Evolutionary conservation across 2,113 vertebrate genomes (phyloP).

Genomic region (Bagarius yarrelli): DNA sequence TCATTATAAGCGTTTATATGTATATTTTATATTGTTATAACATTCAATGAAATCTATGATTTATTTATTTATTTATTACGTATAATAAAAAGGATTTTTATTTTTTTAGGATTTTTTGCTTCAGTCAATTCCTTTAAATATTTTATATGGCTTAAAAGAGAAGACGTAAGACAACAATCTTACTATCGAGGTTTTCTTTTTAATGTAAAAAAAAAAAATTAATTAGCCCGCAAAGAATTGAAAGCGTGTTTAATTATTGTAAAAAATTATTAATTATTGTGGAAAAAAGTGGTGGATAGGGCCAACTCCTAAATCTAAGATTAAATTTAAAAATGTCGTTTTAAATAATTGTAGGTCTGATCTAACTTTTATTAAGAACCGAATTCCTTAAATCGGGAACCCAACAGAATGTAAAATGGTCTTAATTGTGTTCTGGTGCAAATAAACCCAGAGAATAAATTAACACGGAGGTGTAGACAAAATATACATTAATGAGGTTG

Average conservation of each 20-base stretch:
- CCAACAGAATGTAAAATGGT: neutral
- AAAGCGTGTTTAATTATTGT: neutral
- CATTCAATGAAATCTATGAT: no score
- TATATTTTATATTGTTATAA: no score
- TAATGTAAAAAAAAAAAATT: neutral
- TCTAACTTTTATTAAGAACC: neutral
- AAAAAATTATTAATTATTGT: neutral
- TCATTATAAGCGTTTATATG: no score
- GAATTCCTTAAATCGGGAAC: neutral
- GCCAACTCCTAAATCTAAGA: neutral
- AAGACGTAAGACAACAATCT: neutral
- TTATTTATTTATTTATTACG: no score
- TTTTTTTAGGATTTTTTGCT: no score
- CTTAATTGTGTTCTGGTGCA: neutral
- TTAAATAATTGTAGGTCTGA: no score
- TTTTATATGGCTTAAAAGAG: neutral
- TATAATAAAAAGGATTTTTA: no score
- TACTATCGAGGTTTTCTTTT: neutral
- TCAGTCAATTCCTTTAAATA: neutral
- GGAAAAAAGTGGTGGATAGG: neutral
- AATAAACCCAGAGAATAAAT: neutral
- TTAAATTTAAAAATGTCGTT: neutral
- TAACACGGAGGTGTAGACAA: neutral
- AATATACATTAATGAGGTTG: no score
- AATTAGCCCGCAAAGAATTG: neutral